Base-by-base conservation (phyloP, 2,113 vertebrate genomes). In the Otis tarda region DNA sequence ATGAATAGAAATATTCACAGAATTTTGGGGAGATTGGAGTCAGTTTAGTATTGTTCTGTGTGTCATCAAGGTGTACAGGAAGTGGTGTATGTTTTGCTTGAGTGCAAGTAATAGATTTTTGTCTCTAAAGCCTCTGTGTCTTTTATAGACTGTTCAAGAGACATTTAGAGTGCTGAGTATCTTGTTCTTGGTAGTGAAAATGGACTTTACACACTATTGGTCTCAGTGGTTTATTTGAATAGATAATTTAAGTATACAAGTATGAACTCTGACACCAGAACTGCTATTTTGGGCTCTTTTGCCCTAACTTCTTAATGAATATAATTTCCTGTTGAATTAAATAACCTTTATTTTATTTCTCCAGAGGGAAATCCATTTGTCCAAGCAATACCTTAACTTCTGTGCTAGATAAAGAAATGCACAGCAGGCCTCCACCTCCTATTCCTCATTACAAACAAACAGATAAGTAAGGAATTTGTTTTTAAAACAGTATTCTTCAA, bases 381-480 rank as follows among this genome's bases (percentile, higher is more conserved):
- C 99, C 99, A 35, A 98, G 98, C 97, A 97, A 97, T 63, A 98
- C 98, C 15, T 98, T 99, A 95, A 98, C 98, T 28, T 97, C 98
- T n/a, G 88, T 99, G 83, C 98, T 99, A 49, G 98, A 99, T 97
- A 98, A 98, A 93, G 99, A 99, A 97, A 98, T 97, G 30, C 94
- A 98, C 33, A 94, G 88, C 25, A 98, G 98, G 71, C 98, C 99
- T 81, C 99, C 99, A 45, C 99, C 99, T 80, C 99, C 99, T 56
- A 98, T 99, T 95, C 98, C 99, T 97, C 99, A 99, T 89, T 98
- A 98, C 96, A 99, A 99, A 94, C 99, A 98, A 96, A 93, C 97
- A 97, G 98, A 99, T 98, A 99, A 98, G 99, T 99, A 98, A 97
- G 98, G 52, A 82, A 65, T 69, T 80, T 77, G 50, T 17, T 87